These are phyloP conservation scores for Sparidentex hasta DNA, from an alignment of 2,797 vertebrate species.

Conservation along the genomic window DNA sequence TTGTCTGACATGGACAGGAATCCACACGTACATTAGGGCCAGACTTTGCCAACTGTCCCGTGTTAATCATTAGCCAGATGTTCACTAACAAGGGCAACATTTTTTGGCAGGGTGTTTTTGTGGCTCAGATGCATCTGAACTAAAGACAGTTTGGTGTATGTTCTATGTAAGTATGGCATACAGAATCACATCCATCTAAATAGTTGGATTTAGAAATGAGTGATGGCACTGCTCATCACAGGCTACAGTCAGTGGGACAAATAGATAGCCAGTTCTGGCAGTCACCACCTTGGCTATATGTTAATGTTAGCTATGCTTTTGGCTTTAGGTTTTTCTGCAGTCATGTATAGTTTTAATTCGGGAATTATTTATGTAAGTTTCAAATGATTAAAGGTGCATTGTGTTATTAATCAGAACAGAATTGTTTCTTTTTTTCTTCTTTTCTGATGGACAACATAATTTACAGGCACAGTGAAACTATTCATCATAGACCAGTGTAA, in stretches of 20 bases:
- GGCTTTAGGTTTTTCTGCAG: no score
- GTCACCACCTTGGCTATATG: no score
- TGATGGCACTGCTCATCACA: neutral
- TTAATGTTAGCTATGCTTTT: no score
- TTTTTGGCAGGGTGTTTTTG: neutral
- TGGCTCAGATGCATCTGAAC: neutral
- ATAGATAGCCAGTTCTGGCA: no score
- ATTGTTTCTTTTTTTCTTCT: no score
- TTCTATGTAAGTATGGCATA: neutral
- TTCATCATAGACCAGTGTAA: neutral
- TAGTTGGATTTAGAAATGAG: neutral
- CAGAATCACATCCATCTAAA: neutral
- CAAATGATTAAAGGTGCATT: no score
- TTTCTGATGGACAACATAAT: no score
- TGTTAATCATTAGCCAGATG: constrained; percentile 16
- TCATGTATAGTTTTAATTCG: no score
- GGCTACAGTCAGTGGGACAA: no score
- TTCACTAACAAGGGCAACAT: neutral
- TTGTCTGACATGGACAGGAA: neutral
- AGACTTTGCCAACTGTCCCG: neutral
- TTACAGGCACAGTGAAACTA: neutral
- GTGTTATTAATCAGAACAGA: no score
- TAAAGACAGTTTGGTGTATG: neutral
- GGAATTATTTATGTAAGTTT: no score
- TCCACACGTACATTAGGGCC: neutral